Percentiles rank a stretch among this genome's conserved stretches.
Evolutionary conservation across 2,113 vertebrate species (phyloP).

Genomic region (Motacilla tschutschensis): DNA sequence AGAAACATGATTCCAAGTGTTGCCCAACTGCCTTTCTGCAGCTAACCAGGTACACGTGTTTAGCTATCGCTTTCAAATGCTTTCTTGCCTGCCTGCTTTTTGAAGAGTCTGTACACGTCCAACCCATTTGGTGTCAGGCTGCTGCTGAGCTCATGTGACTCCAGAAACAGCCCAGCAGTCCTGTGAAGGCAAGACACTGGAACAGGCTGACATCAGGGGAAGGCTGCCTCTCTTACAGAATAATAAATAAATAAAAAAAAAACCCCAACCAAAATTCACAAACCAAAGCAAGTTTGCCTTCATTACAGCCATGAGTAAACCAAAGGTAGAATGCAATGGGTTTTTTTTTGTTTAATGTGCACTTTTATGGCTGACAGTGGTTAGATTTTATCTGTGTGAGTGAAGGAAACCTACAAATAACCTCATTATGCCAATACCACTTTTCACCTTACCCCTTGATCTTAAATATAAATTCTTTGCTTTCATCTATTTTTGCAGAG

Average conservation of each 20-base stretch:
- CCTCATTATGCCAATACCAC: conserved; percentile 20
- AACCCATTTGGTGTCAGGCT: not conserved
- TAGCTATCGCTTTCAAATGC: not conserved
- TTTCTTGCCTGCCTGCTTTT: not conserved
- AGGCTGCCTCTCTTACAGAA: not conserved
- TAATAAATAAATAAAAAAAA: not conserved
- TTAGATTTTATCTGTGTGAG: not conserved
- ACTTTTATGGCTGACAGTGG: not conserved
- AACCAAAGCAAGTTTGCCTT: not conserved
- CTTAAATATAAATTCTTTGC: not conserved
- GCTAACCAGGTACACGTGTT: not conserved
- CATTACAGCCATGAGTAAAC: not conserved
- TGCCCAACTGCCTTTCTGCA: not conserved
- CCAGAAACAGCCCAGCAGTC: not conserved
- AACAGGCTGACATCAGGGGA: not conserved
- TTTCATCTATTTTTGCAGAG: conserved; percentile 43
- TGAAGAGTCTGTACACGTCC: not conserved
- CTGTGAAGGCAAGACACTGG: not conserved
- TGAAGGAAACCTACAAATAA: conserved; percentile 7
- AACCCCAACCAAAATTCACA: not conserved
- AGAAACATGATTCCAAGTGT: not conserved
- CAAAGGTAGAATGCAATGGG: not conserved
- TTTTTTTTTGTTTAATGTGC: not conserved
- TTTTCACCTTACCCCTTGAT: conserved; percentile 19
- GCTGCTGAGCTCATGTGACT: not conserved